Evolutionary conservation across 2,797 vertebrate genomes (phyloP), one percentile per base, ranked within the genome.

Genomic region (Eulemur albifrons): DNA sequence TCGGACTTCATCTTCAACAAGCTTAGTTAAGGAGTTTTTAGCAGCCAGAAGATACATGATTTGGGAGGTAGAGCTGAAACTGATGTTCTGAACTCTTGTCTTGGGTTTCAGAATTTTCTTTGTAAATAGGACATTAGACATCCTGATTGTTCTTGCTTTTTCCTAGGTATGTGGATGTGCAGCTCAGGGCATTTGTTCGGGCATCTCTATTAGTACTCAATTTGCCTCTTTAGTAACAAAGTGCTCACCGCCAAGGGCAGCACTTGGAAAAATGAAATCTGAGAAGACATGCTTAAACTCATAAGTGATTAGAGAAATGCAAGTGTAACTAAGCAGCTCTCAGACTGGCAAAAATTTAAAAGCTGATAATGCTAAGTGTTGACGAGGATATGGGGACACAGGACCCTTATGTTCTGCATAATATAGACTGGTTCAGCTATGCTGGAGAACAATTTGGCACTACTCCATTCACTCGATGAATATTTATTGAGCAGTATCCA

Each of bases 21-120:
- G 45, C 23, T 75, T 45, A 70, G 38, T 82, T 86, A 84, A 93
- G 13, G 25, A 59, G 10, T 70, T 70, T 70, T 45, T 25, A 84
- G 35, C 61, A 81, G 38, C n/a, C 80, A 93, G 81, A 70, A 72
- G 59, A 91, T 50, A 88, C 2, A 59, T 65, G 35, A 77, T 77
- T 93, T 88, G 52, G 61, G 54, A 48, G 17, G 52, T 32, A 54
- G 7, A 90, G 25, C 81, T 85, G 52, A 88, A 94, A 88, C 5
- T 50, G 15, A 88, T 79, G 11, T 48, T 92, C 54, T 63, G 40
- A 87, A 75, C 9, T 45, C 50, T 35, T 81, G 30, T 43, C 40
- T 92, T 69, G 67, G 80, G 17, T 90, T 90, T 92, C 63, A 84
- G 48, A 90, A 23, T 83, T 63, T 86, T 79, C 38, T 86, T 92